Evolutionary conservation across 2,113 vertebrate species (phyloP).

Genomic region (Campylorhamphus procurvoides): DNA sequence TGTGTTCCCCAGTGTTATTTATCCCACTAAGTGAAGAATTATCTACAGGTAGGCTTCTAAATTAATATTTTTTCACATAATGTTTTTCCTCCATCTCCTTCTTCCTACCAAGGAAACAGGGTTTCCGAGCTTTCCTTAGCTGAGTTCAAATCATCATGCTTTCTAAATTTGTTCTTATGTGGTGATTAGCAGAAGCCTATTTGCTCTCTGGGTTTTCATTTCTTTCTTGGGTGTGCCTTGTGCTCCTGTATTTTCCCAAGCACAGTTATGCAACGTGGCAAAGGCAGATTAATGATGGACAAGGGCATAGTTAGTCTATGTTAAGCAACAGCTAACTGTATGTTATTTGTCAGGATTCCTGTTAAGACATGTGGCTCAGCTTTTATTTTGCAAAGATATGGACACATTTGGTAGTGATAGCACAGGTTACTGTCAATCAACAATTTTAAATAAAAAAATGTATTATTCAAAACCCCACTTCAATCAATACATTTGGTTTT

Average conservation of each 20-base stretch:
- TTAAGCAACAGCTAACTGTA: conserved; percentile 49
- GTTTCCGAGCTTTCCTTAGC: neutral
- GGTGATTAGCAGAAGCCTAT: neutral
- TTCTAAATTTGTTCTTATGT: neutral
- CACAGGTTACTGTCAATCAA: neutral
- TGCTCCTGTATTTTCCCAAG: conserved; percentile 21
- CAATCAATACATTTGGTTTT: neutral
- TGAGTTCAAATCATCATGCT: neutral
- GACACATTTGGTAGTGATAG: neutral
- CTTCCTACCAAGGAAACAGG: neutral
- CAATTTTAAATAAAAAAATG: neutral
- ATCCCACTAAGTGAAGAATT: neutral
- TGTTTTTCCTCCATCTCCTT: neutral
- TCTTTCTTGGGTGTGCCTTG: neutral
- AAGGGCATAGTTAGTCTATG: conserved; percentile 4
- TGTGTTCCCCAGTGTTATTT: neutral
- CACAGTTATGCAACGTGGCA: neutral
- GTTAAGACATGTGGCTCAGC: conserved; percentile 31
- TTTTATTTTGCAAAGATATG: conserved; percentile 28
- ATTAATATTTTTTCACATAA: neutral
- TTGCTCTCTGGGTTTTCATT: neutral
- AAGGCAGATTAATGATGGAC: conserved; percentile 42
- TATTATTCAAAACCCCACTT: neutral
- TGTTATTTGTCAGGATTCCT: conserved; percentile 49
- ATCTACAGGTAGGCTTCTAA: neutral